Evolutionary conservation across 2,797 vertebrate genomes (phyloP).

Genomic region (Heterohyrax brucei): DNA sequence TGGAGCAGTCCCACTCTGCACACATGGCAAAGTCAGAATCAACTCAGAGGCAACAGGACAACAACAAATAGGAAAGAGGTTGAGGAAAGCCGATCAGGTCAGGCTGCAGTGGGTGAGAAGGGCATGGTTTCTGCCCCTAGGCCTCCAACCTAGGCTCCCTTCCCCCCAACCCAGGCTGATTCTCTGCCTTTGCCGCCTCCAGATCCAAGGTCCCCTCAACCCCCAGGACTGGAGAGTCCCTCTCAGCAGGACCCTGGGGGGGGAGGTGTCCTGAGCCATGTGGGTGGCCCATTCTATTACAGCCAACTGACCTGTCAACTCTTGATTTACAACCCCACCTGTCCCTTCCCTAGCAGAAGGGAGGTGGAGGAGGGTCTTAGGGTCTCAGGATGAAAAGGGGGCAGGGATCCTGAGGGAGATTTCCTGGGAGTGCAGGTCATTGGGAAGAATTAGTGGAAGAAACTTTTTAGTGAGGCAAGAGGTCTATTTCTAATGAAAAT

Average conservation of each 20-base stretch:
- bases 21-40: not conserved
- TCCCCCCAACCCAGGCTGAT: not conserved
- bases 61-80: not conserved
- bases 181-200: slow-evolving; percentile 35
- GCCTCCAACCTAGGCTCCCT: not conserved
- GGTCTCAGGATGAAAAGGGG: slow-evolving; percentile 63
- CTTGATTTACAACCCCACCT: slow-evolving; percentile 79
- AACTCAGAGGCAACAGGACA: not conserved
- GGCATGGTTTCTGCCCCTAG: not conserved
- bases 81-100: not conserved
- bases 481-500: not conserved
- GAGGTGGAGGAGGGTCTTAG: slow-evolving; percentile 55
- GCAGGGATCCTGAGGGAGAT: slow-evolving; percentile 67
- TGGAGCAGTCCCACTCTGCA: not conserved
- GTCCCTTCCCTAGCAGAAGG: slow-evolving; percentile 24
- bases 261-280: slow-evolving; percentile 31
- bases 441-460: slow-evolving; percentile 35
- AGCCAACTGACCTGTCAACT: slow-evolving; percentile 73
- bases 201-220: slow-evolving; percentile 17
- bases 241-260: not conserved
- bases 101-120: not conserved
- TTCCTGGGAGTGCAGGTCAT: slow-evolving; percentile 13
- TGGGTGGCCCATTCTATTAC: slow-evolving; percentile 84
- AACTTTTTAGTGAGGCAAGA: not conserved
- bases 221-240: not conserved